Base-by-base conservation (phyloP, 2,797 vertebrate species). In the Sebastiscus tertius region DNA sequence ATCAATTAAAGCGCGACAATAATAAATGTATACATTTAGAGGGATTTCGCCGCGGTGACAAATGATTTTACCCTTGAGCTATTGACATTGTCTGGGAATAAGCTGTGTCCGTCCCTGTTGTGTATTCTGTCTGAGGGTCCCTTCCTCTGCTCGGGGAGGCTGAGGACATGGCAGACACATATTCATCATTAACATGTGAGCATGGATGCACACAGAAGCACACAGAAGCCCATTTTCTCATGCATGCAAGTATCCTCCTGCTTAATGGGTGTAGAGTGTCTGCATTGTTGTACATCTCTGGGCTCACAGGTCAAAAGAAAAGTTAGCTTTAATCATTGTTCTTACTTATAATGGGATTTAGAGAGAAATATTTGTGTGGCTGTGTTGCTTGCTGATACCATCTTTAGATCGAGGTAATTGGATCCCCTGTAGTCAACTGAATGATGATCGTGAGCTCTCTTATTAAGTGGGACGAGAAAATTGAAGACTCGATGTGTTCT, bases 371-470 rank as follows among this genome's bases (percentile, higher is more conserved):
- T 97, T 96, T 90, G 80, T 82, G 83, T 27, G 62, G 33, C 94
- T 96, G 92, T 96, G 95, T 78, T 96, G 95, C 96, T 96, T 93
- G 91, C 95, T 96, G 97, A 98, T 97, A 96, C 95, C 96, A 96
- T 97, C 97, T 97, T 97, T 95, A 96, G 96, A 96, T 96, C 89
- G 96, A 97, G 96, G 90, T 94, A 94, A 95, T 94, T 94, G 92
- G 91, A 91, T 91, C 91, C 85, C 80, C 85, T 89, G 88, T 85
- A 66, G 88, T 89, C 87, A 97, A 97, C 96, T 97, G 97, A 97
- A 96, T 96, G 96, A 96, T 97, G 96, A 97, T 96, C 96, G 96
- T 96, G 96, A 96, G 96, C 96, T 96, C 95, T 97, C 87, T 88
- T 93, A 90, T 97, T 96, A 96, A 95, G 95, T 88, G 93, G 96